Percentiles rank a stretch among this genome's conserved stretches.
phyloP scores from a whole-genome alignment of 37 sponge, comb jelly and placozoan genomes.

The Bolinopsis microptera region DNA sequence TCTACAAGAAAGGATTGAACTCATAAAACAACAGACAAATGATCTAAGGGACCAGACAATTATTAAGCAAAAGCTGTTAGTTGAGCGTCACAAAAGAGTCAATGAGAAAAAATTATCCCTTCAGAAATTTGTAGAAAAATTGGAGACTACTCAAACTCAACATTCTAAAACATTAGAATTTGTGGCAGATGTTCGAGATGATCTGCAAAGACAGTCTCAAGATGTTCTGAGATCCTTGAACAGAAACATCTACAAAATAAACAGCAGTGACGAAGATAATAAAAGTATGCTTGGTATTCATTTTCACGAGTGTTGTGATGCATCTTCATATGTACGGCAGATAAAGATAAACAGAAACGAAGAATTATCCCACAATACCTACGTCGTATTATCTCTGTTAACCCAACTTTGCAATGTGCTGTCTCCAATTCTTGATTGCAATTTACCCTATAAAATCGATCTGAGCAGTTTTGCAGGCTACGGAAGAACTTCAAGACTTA shows the following conservation, averaged over 20 bases:
- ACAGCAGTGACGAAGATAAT: not conserved
- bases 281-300: not conserved
- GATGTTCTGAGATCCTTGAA: not conserved
- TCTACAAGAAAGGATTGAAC: not conserved
- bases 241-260: not conserved
- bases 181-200: not conserved
- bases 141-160: not conserved
- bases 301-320: constrained; percentile 3
- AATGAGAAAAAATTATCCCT: not conserved
- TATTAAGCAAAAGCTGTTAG: not conserved
- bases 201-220: not conserved
- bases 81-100: not conserved
- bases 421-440: not conserved
- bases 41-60: not conserved
- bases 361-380: not conserved
- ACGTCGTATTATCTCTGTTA: not conserved
- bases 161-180: not conserved
- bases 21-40: not conserved
- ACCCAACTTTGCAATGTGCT: constrained; percentile 30
- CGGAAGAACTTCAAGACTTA: not conserved
- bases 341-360: constrained; percentile 35
- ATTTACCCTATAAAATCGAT: not conserved
- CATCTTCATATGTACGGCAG: constrained; percentile 23
- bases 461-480: not conserved
- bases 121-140: not conserved